Evolutionary conservation across 1,140 invertebrate genomes (phyloP), one percentile per base, ranked within the genome.

Genomic region (Megalopta genalis): DNA sequence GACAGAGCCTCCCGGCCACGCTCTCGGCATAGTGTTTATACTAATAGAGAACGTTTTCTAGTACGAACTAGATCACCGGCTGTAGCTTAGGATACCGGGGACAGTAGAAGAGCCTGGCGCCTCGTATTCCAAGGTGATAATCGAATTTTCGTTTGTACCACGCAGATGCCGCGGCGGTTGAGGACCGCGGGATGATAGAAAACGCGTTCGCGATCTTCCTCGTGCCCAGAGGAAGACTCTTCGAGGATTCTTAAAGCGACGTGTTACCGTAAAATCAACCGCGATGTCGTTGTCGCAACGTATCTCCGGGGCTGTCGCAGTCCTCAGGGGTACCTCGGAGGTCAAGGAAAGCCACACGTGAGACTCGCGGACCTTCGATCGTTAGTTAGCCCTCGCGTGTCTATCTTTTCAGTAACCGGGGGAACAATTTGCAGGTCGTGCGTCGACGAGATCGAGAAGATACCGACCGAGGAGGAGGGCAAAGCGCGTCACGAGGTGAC

Each of bases 391-490:
- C n/a, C 46, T 84, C 60, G 69, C 62, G 74, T n/a, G n/a, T 83
- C n/a, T 21, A 27, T 32, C 27, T 27, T 59, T 9, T 52, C 23
- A 68, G 32, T 75, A 60, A 88, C 39, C 46, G 60, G 57, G 60
- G 57, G 76, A 82, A 60, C 73, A 14, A 77, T 77, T 88, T 89
- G 69, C 70, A 90, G 91, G 57, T 88, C 83, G 21, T 66, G 68
- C 16, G 71, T 88, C 25, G 88, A 91, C 25, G 87, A 90, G 49
- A 89, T 89, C 65, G 91, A 91, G 70, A 91, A 91, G 71, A 90
- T 90, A 84, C 75, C 88, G 46, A 84, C 89, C n/a, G 90, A 91
- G 62, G 86, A 90, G 62, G 88, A 88, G 32, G 84, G 52, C 78
- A 25, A 87, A 80, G 46, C 54, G 57, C 71, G 42, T n/a, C 64